Base-by-base conservation (phyloP, 2,113 vertebrate genomes). In the Pseudopodoces humilis region DNA sequence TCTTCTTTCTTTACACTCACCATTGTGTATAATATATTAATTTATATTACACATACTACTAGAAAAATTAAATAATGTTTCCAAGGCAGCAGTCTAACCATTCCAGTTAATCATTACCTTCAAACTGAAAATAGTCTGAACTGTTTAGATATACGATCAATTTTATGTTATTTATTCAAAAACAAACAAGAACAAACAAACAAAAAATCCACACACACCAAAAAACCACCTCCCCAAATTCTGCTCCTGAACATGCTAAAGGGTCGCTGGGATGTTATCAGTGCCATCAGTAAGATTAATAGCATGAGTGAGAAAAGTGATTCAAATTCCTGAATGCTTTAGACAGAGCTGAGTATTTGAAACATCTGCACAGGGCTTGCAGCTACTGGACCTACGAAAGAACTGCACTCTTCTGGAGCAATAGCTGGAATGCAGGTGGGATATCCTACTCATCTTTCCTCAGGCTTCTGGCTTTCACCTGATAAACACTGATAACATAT, bases 311-410 rank as follows among this genome's bases (percentile, higher is more conserved):
- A 92, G 56, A 86, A 72, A 67, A 86, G 83, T 24, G n/a, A 50
- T 88, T 93, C 88, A 80, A 72, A 79, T 88, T 82, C 75, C 82
- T 72, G 49, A 79, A 49, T 58, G 62, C n/a, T 76, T 96, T 11
- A 83, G 72, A 84, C 62, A 60, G 78, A 0, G 1, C 12, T 27
- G 75, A 83, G 58, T 72, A 90, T 93, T 76, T 49, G 53, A 96
- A 93, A 93, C 75, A 95, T 92, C 92, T 95, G 95, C 85, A 94
- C 31, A 46, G 79, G 82, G 59, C 94, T 95, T 96, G 94, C 94
- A 93, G 95, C 85, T 93, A 93, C 92, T 69, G 90, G 92, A 95
- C 90, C 46, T 85, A 46, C 0, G 0, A 37, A 53, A 87, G 85
- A 90, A 67, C 82, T 49, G 50, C 67, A 30, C 74, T 85, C 31